Evolutionary conservation across 2,797 vertebrate genomes (phyloP).

Genomic region (Halcyon smyrnensis): DNA sequence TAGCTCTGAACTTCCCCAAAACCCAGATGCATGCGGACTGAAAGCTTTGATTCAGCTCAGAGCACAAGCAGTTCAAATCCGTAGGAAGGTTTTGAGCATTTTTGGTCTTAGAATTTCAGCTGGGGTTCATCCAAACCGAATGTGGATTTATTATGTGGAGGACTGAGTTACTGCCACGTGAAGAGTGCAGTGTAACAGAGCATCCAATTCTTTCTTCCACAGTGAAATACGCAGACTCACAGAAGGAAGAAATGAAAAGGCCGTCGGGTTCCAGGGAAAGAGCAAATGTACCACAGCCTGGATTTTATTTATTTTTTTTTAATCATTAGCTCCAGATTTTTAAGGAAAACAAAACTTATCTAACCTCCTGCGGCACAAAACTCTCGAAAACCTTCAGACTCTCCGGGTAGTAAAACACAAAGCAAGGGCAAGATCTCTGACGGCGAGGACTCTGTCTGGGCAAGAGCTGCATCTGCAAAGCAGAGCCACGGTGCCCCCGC

Average conservation of each 20-base stretch:
- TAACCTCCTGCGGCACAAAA: neutral
- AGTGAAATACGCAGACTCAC: neutral
- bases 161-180: conserved; percentile 5
- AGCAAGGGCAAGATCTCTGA: neutral
- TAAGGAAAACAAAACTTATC: conserved; percentile 15
- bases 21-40: neutral
- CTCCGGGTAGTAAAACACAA: neutral
- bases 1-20: neutral
- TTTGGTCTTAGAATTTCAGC: neutral
- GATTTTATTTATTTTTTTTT: neutral
- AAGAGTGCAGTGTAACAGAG: neutral
- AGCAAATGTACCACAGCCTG: neutral
- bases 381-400: neutral
- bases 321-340: conserved; percentile 27
- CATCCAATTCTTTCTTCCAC: neutral
- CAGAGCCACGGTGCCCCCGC: neutral
- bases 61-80: neutral
- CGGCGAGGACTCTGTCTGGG: neutral
- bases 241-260: conserved; percentile 23
- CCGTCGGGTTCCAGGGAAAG: neutral
- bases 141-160: conserved; percentile 30
- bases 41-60: neutral
- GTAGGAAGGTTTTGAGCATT: neutral
- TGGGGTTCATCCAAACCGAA: conserved; percentile 17
- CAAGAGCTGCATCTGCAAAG: neutral